A percentile compares a stretch with the other conserved stretches of the same genome.
Conservation (phyloP, 2,113 vertebrate genomes). For the Eptesicus fuscus region DNA sequence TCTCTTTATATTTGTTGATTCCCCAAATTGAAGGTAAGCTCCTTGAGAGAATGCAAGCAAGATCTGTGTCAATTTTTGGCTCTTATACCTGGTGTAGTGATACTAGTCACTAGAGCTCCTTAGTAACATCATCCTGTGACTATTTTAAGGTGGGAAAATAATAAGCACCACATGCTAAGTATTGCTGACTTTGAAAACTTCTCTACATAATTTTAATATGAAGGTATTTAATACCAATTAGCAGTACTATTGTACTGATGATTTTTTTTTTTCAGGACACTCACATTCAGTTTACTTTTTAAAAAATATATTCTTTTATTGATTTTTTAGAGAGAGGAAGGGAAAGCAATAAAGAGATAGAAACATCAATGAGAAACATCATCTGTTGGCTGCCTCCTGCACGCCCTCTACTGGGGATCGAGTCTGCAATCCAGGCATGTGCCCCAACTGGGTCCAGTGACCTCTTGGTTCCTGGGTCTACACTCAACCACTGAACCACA, state of each 20-base stretch:
- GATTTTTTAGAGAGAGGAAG: no score
- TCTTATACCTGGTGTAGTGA: not conserved
- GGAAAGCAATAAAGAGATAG: no score
- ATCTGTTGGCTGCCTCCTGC: no score
- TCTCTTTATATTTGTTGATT: not conserved
- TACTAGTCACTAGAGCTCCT: not conserved
- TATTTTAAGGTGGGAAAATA: constrained; percentile 26
- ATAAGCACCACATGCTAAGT: not conserved
- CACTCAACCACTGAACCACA: no score
- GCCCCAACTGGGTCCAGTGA: no score
- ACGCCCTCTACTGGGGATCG: no score
- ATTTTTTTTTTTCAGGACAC: not conserved
- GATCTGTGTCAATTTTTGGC: not conserved
- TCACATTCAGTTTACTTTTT: not conserved
- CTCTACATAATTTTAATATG: not conserved
- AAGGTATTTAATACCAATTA: not conserved
- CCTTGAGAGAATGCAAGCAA: not conserved
- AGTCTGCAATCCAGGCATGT: no score
- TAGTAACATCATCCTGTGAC: not conserved
- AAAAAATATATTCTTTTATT: no score
- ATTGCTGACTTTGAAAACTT: not conserved
- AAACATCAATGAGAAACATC: no score
- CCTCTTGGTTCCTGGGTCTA: no score
- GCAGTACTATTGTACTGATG: not conserved
- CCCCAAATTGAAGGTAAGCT: not conserved